Base-by-base conservation (phyloP, 2,113 vertebrate species). In the Todiramphus saurophagus region DNA sequence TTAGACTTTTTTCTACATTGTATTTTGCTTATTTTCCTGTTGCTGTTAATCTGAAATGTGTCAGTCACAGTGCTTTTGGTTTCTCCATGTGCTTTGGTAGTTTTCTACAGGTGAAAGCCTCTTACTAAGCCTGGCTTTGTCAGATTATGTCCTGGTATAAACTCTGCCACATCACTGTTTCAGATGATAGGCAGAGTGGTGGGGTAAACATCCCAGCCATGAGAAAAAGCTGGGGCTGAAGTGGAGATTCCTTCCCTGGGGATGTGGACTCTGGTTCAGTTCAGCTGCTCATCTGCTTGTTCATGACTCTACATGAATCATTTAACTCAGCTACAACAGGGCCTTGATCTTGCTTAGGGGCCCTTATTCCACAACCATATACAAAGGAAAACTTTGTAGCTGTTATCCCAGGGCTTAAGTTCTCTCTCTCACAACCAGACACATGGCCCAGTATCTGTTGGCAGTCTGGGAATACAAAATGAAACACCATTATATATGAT, bases 391-490 rank as follows among this genome's bases (percentile, higher is more conserved):
- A 59, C 10, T 48, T 33, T 43, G 31, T 53, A 83, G 73, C 73
- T 95, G 10, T 89, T 89, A 55, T 87, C 91, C 27, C 73, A 79
- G 68, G 77, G 53, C 48, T 93, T 92, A 81, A 84, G 68, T 87
- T 87, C 39, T 92, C 77, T 55, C 53, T 83, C 55, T 56, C 68
- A 14, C 10, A 3, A 87, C 44, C 64, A 69, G 89, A 80, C 82
- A 72, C 62, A 8, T 35, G 85, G 73, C 33, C 59, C 76, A 50
- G 55, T 81, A 76, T 83, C 82, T 87, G 85, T 30, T 89, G 88
- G 82, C 86, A 92, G 81, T 86, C 89, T 74, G 91, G 74, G 83
- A 74, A 78, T 66, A 12, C 91, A 46, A 83, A 87, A 95, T 89
- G 89, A 88, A 95, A 90, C 89, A 68, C 83, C 82, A 37, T 84